A percentile compares a stretch with the other conserved stretches of the same genome.
Conservation (phyloP, 2,797 vertebrate genomes). For the Spondyliosoma cantharus region DNA sequence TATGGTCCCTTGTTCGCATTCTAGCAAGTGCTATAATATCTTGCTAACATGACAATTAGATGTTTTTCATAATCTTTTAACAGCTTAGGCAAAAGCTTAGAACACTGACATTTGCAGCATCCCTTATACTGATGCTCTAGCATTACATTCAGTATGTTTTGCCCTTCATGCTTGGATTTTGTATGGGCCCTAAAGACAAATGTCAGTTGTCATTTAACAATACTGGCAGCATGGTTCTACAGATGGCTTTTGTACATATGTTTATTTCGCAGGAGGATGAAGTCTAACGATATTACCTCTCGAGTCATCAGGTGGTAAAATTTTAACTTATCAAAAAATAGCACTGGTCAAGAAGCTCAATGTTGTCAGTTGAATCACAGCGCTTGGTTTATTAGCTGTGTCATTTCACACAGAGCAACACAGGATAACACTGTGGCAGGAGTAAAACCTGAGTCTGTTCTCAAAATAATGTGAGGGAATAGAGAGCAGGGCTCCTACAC, state of each 20-base stretch:
- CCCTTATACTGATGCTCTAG: too few species aligned
- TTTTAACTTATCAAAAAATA: too few species aligned
- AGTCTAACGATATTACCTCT: too few species aligned
- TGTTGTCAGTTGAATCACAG: background rate
- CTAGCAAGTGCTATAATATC: too few species aligned
- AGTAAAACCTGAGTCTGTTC: background rate
- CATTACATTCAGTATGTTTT: background rate
- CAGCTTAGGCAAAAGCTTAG: too few species aligned
- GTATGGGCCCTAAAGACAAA: background rate
- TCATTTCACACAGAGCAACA: background rate
- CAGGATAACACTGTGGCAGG: background rate
- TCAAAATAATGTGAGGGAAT: background rate
- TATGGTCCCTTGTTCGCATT: too few species aligned
- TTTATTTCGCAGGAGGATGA: background rate
- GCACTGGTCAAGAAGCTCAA: background rate
- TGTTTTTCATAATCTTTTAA: too few species aligned
- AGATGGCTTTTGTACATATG: background rate
- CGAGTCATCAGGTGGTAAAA: too few species aligned
- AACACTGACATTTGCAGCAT: too few species aligned
- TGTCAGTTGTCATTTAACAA: background rate
- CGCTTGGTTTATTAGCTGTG: background rate
- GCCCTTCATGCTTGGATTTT: background rate
- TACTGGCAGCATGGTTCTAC: background rate
- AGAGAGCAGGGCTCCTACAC: too few species aligned
- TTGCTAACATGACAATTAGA: too few species aligned